Percentiles rank a stretch among this genome's conserved stretches.
These are phyloP conservation scores for Brotogeris chrysoptera DNA, from an alignment of 2,797 vertebrate genomes.

Conservation along the genomic window DNA sequence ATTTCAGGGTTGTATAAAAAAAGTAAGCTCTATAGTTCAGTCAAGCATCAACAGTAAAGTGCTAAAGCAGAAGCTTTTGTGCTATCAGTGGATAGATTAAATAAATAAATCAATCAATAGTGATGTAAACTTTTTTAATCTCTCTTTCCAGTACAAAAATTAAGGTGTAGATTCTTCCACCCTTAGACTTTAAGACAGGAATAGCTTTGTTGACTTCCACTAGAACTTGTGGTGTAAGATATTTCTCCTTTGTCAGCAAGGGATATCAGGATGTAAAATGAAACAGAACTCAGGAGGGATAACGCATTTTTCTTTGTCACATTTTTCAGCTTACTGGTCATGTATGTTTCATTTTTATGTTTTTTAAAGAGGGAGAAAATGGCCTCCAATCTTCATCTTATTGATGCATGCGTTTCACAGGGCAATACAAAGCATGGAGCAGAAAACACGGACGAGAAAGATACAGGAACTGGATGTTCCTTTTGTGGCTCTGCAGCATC, in stretches of 20 bases:
- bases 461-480: background rate
- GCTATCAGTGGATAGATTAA: slow-evolving; percentile 24
- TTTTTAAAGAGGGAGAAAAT: background rate
- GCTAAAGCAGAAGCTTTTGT: slow-evolving; percentile 52
- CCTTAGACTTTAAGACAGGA: background rate
- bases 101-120: slow-evolving; percentile 57
- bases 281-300: background rate
- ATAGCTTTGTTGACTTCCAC: background rate
- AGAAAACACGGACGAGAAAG: background rate
- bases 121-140: slow-evolving; percentile 34
- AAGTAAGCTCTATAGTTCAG: slow-evolving; percentile 42
- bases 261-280: background rate
- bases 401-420: background rate
- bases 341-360: background rate
- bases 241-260: background rate
- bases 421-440: background rate
- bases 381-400: background rate
- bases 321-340: background rate
- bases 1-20: slow-evolving; percentile 55
- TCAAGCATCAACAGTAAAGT: slow-evolving; percentile 48
- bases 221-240: background rate
- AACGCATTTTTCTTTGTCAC: background rate
- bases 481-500: background rate
- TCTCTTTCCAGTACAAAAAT: slow-evolving; percentile 22
- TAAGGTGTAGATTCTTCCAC: background rate